These are phyloP conservation scores for Chionomys nivalis DNA, from an alignment of 2,113 vertebrate species.

Conservation along the genomic window DNA sequence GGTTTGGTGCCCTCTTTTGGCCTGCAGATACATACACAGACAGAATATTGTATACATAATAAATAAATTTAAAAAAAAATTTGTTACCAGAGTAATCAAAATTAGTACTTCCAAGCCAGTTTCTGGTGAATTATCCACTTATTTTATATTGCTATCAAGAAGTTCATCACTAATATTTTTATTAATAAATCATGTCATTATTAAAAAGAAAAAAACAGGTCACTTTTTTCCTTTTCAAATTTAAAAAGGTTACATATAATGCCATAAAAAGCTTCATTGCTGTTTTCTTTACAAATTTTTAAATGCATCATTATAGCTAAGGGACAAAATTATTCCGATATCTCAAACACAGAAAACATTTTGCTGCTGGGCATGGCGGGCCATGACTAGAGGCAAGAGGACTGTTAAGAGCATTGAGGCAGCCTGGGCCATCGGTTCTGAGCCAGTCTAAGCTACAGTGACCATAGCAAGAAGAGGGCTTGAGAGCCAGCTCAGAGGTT, in stretches of 20 bases:
- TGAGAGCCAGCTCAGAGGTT: background rate
- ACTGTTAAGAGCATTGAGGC: too few species aligned
- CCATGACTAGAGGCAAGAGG: background rate
- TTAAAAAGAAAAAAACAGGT: background rate
- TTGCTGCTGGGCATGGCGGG: background rate
- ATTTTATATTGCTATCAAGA: background rate
- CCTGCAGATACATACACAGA: too few species aligned
- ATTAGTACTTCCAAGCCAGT: background rate
- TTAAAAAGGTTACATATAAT: background rate
- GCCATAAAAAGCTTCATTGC: constrained; percentile 16
- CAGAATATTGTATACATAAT: too few species aligned
- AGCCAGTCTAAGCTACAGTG: background rate
- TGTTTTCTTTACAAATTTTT: constrained; percentile 35
- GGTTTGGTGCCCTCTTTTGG: too few species aligned
- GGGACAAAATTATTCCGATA: background rate
- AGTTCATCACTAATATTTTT: constrained; percentile 34
- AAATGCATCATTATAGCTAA: background rate
- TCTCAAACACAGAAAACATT: background rate
- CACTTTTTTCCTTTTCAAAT: background rate
- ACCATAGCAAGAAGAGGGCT: background rate
- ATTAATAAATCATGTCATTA: constrained; percentile 34
- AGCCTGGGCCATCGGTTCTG: too few species aligned
- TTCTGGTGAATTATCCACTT: background rate
- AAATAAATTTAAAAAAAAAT: too few species aligned
- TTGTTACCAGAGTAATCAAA: background rate